Percentiles rank a stretch among this genome's conserved stretches.
Evolutionary conservation across 2,888 invertebrate genomes (phyloP).

Genomic region (Dione vanillae): DNA sequence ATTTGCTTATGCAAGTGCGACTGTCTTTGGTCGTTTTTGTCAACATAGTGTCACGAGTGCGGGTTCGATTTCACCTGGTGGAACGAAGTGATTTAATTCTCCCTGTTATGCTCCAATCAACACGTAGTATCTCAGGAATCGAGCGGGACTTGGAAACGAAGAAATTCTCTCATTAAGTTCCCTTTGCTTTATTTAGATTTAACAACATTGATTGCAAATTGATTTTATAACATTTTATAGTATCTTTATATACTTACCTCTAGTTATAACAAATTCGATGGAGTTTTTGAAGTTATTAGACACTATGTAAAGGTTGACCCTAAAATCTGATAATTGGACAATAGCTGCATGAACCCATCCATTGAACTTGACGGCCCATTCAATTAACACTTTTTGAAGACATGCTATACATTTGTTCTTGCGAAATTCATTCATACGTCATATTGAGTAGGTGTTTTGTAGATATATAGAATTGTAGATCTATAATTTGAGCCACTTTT

Average conservation of each 20-base stretch:
- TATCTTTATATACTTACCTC: too few relatives aligned
- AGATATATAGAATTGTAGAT: neutral
- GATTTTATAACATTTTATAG: too few relatives aligned
- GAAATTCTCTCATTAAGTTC: neutral
- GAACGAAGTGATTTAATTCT: too few relatives aligned
- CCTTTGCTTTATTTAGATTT: too few relatives aligned
- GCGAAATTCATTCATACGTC: constrained; percentile 55
- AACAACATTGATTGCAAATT: too few relatives aligned
- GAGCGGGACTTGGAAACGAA: neutral
- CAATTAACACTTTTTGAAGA: constrained; percentile 60
- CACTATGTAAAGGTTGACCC: constrained; percentile 12
- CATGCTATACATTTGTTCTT: constrained; percentile 43
- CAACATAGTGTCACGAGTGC: too few relatives aligned
- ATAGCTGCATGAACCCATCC: constrained; percentile 30
- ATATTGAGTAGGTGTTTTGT: constrained; percentile 11
- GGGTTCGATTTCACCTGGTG: neutral
- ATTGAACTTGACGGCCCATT: constrained; percentile 62
- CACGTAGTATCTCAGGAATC: neutral
- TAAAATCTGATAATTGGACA: constrained; percentile 33
- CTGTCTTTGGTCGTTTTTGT: too few relatives aligned
- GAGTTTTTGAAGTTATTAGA: neutral
- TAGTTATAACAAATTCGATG: neutral
- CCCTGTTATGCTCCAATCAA: neutral
- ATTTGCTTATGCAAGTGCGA: too few relatives aligned
- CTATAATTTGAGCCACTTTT: too few relatives aligned